A percentile compares a stretch with the other conserved stretches of the same genome.
Conservation (phyloP, 2,113 vertebrate genomes). For the Columbina picui region DNA sequence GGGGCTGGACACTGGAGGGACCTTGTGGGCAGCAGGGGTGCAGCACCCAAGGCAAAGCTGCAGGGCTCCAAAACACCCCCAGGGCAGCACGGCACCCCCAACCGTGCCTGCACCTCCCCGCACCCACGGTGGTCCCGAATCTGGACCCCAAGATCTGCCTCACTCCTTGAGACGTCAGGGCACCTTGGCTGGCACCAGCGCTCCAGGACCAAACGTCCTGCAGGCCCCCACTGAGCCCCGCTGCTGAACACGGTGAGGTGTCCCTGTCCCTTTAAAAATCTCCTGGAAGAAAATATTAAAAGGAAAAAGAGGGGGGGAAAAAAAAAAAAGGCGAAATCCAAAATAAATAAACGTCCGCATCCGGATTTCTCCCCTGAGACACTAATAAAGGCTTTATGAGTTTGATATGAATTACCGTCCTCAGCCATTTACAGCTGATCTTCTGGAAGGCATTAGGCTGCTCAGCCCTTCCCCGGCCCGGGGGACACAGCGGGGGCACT, state of each 20-base stretch:
- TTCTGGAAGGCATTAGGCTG: constrained; percentile 77
- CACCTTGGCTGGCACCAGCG: fast-evolving
- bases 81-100: fast-evolving
- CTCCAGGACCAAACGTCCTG: fast-evolving
- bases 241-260: fast-evolving
- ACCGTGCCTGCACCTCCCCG: no score
- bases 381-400: constrained; percentile 74
- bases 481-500: not conserved
- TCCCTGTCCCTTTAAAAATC: constrained; percentile 73
- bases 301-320: not conserved
- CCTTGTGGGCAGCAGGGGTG: not conserved
- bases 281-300: constrained; percentile 55
- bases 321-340: constrained; percentile 59
- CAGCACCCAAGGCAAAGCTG: not conserved
- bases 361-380: constrained; percentile 78
- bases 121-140: fast-evolving
- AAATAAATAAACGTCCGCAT: constrained; percentile 75
- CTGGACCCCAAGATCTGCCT: not conserved
- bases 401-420: constrained; percentile 71
- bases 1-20: fast-evolving
- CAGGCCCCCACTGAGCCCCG: fast-evolving
- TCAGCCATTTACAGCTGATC: constrained; percentile 67
- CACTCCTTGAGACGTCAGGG: not conserved
- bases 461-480: not conserved
- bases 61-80: fast-evolving